Base-by-base conservation (phyloP, 1,140 invertebrate species). In the Lordiphosa mommai region DNA sequence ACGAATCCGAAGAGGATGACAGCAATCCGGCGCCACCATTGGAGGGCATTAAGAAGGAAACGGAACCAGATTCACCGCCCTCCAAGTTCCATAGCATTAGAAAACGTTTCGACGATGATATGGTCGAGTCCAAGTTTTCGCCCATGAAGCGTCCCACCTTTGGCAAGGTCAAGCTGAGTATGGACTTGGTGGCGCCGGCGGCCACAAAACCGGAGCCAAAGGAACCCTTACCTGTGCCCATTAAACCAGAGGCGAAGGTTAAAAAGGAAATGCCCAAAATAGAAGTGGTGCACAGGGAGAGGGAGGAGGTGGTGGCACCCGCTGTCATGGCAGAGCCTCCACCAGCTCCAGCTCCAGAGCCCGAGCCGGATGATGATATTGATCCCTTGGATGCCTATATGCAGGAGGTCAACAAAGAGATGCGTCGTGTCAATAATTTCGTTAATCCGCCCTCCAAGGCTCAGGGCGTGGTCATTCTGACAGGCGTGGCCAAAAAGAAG, bases 361-460 rank as follows among this genome's bases (percentile, higher is more conserved):
- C 32, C 0, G 43, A 61, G 6, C 56, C 89, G 82, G 90, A 90
- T 61, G 91, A 97, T 61, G 97, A 98, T 89, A 93, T 98, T 40
- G 98, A 99, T 92, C 96, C 98, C 8, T 90, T 99, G 4, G 97
- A 99, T 93, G 97, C 97, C 4, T 99, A 95, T 86, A 99, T 99
- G 98, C 92, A 94, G 88, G 96, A 92, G 89, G 91, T 92, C 41
- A 90, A 90, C 68, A 91, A 93, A 90, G 96, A 98, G 92, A 96
- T 98, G 9, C 91, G 96, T n/a, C 96, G 97, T 89, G 95, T 97
- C 1, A 96, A 96, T 88, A 94, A 96, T 88, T 89, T 95, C 29
- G 82, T 89, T 2, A 82, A 65, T 29, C 90, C 79, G 20, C 49
- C 74, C 9, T 23, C 56, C 38, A 60, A 71, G 27, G 17, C 72